Evolutionary conservation across 2,113 vertebrate species (phyloP).

Genomic region (Siphamia tubifer): DNA sequence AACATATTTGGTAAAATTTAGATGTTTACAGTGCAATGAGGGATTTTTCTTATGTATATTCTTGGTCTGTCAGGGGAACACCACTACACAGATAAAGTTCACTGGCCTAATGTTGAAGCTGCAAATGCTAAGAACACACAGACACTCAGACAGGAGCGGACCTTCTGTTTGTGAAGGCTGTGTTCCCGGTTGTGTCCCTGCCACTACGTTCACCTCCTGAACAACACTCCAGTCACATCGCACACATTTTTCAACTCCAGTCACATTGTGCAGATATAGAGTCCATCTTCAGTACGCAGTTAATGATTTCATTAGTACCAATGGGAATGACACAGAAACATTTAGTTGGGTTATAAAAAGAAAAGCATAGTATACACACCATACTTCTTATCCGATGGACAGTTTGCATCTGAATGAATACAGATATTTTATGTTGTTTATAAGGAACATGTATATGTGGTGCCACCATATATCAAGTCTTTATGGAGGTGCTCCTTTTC

Average conservation of each 20-base stretch:
- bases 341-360: conserved; percentile 56
- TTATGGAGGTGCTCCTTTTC: conserved; percentile 39
- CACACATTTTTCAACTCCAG: conserved; percentile 21
- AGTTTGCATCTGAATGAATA: conserved; percentile 20
- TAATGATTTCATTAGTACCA: conserved; percentile 41
- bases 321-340: conserved; percentile 42
- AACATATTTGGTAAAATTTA: too few species aligned
- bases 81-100: conserved; percentile 10
- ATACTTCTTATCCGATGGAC: conserved; percentile 30
- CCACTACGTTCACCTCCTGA: conserved; percentile 36
- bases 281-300: conserved; percentile 32
- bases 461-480: conserved; percentile 66
- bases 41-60: background rate
- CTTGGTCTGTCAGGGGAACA: background rate
- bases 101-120: conserved; percentile 11
- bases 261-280: conserved; percentile 45
- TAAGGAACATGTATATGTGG: conserved; percentile 11
- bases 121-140: conserved; percentile 11
- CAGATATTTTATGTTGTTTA: conserved; percentile 9
- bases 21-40: too few species aligned
- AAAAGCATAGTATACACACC: conserved; percentile 29
- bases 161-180: too few species aligned
- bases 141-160: background rate
- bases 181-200: background rate
- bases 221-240: conserved; percentile 5